Evolutionary conservation across 2,888 invertebrate genomes (phyloP), one percentile per base, ranked within the genome.

Genomic region (Drosophila mulleri): DNA sequence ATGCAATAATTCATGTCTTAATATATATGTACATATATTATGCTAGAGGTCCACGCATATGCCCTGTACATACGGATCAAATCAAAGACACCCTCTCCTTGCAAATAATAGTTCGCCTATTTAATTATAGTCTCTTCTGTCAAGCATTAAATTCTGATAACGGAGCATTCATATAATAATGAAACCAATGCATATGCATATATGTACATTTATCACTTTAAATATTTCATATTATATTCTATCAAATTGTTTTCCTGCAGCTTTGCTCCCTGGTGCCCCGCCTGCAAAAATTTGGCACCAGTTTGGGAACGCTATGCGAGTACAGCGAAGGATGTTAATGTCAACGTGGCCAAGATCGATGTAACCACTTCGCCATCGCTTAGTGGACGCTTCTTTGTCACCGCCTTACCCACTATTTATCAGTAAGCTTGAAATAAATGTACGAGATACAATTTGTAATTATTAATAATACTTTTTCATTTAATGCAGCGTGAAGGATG

Each of bases 191-290:
- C 23, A 20, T 23, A 23, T 45, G 14, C 20, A 23, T 32, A 7
- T 23, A 47, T 47, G 9, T 26, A 9, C 1, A 48, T 11, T 5
- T 29, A 48, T 26, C 8, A 26, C 16, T n/a, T 29, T 11, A n/a
- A 16, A 16, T 47, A 6, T 37, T 53, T 52, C 4, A 20, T 14
- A 14, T 37, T 14, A 1, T 37, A 20, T 20, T 4, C 14, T 20
- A 6, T n/a, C 1, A 39, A n/a, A 4, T 4, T 26, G 0, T 53
- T n/a, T 53, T n/a, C 39, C 67, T 62, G 0, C 48, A 99, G 99
- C 92, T 98, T 97, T 94, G 99, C 99, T 0, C 99, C 99, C 0
- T 99, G 99, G 99, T 99, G 99, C 91, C 99, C 99, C 0, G 99
- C 99, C 0, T 99, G 99, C 93, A 97, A 97, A 90, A 96, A 96